phyloP scores from a whole-genome alignment of 2,888 invertebrate genomes.

The Euplexia lucipara region DNA sequence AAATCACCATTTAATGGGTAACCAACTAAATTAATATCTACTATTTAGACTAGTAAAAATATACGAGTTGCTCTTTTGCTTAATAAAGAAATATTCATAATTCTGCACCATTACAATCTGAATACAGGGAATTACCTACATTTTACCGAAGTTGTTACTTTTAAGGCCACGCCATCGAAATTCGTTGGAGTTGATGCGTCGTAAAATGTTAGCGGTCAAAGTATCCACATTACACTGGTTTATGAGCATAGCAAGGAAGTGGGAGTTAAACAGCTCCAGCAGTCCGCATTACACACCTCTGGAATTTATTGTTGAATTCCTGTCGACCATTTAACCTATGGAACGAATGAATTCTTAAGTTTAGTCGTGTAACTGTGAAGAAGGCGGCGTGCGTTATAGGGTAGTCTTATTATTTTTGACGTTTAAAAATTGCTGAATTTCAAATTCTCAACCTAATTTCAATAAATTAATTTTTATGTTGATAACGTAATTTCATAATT shows the following conservation, averaged over 20 bases:
- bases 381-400: too few species aligned
- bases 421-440: too few species aligned
- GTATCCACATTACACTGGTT: slow-evolving; percentile 39
- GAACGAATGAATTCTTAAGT: slow-evolving; percentile 1
- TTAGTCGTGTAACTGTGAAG: not conserved
- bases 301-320: slow-evolving; percentile 37
- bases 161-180: slow-evolving; percentile 12
- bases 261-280: slow-evolving; percentile 30
- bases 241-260: slow-evolving; percentile 28
- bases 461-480: too few species aligned
- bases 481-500: not conserved
- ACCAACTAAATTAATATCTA: too few species aligned
- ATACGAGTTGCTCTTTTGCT: too few species aligned
- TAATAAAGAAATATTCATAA: too few species aligned
- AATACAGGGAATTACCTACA: too few species aligned
- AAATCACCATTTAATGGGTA: too few species aligned
- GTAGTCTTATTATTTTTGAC: too few species aligned
- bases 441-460: too few species aligned
- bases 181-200: slow-evolving; percentile 27
- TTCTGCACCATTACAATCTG: too few species aligned
- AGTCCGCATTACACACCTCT: slow-evolving; percentile 33
- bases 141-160: slow-evolving; percentile 3
- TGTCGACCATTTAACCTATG: slow-evolving; percentile 6
- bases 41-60: too few species aligned
- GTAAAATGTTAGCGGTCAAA: slow-evolving; percentile 31